phyloP scores from a whole-genome alignment of 2,888 invertebrate species.

The Agonum fuliginosum region DNA sequence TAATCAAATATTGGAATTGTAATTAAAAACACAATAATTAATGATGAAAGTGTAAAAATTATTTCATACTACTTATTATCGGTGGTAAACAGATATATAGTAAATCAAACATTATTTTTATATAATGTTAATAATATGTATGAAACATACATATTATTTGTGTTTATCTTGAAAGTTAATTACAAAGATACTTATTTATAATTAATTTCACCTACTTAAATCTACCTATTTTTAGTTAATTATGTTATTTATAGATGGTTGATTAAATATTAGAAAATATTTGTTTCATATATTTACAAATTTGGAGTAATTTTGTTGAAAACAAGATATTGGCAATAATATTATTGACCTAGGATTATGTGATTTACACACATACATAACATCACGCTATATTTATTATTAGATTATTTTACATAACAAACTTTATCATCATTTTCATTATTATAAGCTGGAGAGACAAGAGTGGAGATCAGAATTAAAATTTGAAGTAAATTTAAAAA shows the following conservation, averaged over 20 bases:
- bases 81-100: conserved; percentile 26
- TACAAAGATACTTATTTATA: no score
- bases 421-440: no score
- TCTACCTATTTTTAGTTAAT: no score
- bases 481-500: no score
- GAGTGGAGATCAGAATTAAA: no score
- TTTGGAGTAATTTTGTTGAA: neutral
- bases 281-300: no score
- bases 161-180: no score
- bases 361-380: no score
- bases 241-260: no score
- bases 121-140: neutral
- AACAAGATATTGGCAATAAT: neutral
- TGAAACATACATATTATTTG: neutral
- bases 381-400: no score
- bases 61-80: conserved; percentile 16
- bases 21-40: conserved; percentile 37
- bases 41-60: conserved; percentile 22
- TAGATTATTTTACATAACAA: no score
- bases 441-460: no score
- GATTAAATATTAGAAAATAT: neutral
- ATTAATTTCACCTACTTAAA: neutral
- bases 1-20: conserved; percentile 14
- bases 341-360: neutral
- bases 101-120: conserved; percentile 10